Evolutionary conservation across 2,888 invertebrate genomes (phyloP), one percentile per base, ranked within the genome.

Genomic region (Lasioglossum calceatum): DNA sequence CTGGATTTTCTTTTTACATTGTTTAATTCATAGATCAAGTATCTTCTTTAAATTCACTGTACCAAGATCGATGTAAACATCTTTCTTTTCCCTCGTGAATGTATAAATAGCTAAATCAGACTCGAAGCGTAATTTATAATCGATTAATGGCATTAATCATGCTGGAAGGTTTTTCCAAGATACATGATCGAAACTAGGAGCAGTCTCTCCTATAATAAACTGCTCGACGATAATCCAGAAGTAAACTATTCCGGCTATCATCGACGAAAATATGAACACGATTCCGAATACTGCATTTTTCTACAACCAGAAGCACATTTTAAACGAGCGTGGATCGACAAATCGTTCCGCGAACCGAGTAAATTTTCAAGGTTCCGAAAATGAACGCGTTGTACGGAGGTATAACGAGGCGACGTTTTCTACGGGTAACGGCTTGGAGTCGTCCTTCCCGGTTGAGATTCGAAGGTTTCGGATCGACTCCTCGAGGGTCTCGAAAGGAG

Each of bases 401-500:
- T 1, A n/a, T 8, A 58, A n/a, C n/a, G 58, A 23, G 8, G 7
- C 23, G 54, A 10, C 36, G n/a, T 42, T 58, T 36, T 32, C 54
- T 12, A n/a, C 58, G 58, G 58, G n/a, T 10, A n/a, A 58, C 58
- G 58, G 4, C 58, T 58, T 1, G 12, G n/a, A 12, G 58, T 58
- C 58, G 58, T 58, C n/a, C 58, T 58, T 58, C 58, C 58, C 14
- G 64, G 42, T 67, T 32, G 50, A 67, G 27, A 73, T 14, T 73
- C 27, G 81, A 42, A 54, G 72, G 72, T 67, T n/a, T 23, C 44
- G 39, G 67, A n/a, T n/a, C 64, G 82, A 70, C 74, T 82, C 42
- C 42, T 54, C 64, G 83, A 74, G 58, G 70, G 54, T 77, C 67
- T 47, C 39, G 73, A 39, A 32, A 54, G 61, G 64, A 44, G 58